Conservation (phyloP, 1,140 invertebrate species). For the Cydia fagiglandana region DNA sequence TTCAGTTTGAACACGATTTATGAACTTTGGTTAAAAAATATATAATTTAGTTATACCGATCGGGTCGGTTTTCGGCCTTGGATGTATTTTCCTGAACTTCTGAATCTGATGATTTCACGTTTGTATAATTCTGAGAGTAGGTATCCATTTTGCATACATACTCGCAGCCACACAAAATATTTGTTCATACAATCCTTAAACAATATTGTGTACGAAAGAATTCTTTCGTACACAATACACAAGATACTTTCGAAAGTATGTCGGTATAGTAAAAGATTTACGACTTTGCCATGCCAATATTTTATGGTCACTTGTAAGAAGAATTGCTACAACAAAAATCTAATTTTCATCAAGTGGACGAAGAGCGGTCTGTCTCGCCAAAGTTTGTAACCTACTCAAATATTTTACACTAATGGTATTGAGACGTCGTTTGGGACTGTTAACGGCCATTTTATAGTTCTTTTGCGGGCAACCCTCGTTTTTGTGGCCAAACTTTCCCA, state of each 20-base stretch:
- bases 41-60: no score
- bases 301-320: constrained; percentile 19
- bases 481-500: constrained; percentile 48
- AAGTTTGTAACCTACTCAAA: constrained; percentile 43
- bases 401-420: constrained; percentile 54
- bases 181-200: constrained; percentile 4
- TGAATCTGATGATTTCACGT: no score
- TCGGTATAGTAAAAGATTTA: constrained; percentile 40
- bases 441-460: constrained; percentile 59
- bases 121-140: no score
- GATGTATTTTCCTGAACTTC: no score
- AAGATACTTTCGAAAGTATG: constrained; percentile 39
- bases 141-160: no score
- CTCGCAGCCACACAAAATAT: no score
- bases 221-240: constrained; percentile 40
- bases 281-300: constrained; percentile 25
- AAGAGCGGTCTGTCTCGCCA: constrained; percentile 34
- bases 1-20: no score
- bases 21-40: no score
- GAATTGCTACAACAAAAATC: constrained; percentile 32
- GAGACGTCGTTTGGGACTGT: constrained; percentile 46
- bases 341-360: constrained; percentile 39
- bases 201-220: constrained; percentile 4
- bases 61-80: no score
- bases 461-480: constrained; percentile 40